Conservation (phyloP, 2,888 invertebrate species). For the Theodoxus fluviatilis region DNA sequence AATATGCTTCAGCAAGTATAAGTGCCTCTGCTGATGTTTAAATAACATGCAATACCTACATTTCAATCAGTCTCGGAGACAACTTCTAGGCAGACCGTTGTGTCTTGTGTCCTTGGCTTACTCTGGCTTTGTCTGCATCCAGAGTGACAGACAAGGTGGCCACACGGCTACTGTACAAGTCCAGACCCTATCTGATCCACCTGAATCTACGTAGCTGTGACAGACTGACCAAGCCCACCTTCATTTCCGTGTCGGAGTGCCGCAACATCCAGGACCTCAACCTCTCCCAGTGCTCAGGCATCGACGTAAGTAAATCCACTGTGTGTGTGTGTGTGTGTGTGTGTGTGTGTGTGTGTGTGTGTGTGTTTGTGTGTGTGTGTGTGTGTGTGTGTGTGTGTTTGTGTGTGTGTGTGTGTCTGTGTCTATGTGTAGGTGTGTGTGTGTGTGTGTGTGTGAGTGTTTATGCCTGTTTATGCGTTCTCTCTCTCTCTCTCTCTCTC, state of each 20-base stretch:
- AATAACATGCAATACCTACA: too few relatives aligned
- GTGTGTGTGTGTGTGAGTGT: too few relatives aligned
- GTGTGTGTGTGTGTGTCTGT: constrained; percentile 18
- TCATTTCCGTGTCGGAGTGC: constrained; percentile 60
- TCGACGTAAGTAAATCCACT: constrained; percentile 57
- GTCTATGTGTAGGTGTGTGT: not conserved
- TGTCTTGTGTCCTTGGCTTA: too few relatives aligned
- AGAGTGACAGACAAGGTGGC: constrained; percentile 63
- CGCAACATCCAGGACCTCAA: constrained; percentile 65
- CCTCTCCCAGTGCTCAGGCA: constrained; percentile 59
- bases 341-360: not conserved
- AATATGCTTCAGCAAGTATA: too few relatives aligned
- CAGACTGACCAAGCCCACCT: constrained; percentile 50
- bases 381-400: not conserved
- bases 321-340: constrained; percentile 17
- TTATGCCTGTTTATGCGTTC: too few relatives aligned
- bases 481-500: too few relatives aligned
- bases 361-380: not conserved
- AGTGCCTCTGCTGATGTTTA: too few relatives aligned
- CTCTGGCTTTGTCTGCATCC: too few relatives aligned
- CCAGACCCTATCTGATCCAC: constrained; percentile 64
- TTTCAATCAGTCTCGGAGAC: not conserved
- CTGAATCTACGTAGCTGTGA: constrained; percentile 61
- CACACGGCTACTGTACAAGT: constrained; percentile 55
- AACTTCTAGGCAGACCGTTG: too few relatives aligned